These are phyloP conservation scores for Nerophis ophidion DNA, from an alignment of 2,113 vertebrate genomes.

Conservation along the genomic window DNA sequence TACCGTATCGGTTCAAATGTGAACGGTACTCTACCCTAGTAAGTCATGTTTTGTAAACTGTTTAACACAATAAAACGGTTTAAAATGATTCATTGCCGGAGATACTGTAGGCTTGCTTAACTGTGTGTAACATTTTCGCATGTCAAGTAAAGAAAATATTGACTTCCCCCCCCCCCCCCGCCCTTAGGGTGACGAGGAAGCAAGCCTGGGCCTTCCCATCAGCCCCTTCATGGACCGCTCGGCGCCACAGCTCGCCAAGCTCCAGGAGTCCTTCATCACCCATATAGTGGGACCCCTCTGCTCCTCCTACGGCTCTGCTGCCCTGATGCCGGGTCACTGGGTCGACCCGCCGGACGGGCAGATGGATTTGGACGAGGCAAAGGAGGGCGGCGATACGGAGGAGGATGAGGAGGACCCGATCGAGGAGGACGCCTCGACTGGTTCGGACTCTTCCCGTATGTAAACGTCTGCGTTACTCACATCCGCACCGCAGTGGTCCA, in stretches of 20 bases:
- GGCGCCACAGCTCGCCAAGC: conserved; percentile 87
- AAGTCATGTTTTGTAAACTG: too few relatives aligned
- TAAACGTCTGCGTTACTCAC: conserved; percentile 7
- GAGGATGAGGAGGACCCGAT: conserved; percentile 55
- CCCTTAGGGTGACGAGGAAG: conserved; percentile 96
- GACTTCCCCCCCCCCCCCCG: background rate
- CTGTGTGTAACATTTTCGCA: too few relatives aligned
- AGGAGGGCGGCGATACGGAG: conserved; percentile 48
- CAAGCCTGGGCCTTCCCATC: conserved; percentile 88
- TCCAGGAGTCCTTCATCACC: conserved; percentile 95
- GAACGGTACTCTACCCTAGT: too few relatives aligned
- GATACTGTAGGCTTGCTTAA: too few relatives aligned
- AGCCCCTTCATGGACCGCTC: conserved; percentile 97
- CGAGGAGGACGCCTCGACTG: conserved; percentile 75
- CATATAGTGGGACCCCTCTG: conserved; percentile 94
- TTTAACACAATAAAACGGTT: too few relatives aligned
- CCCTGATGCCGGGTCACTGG: conserved; percentile 89
- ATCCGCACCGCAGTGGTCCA: background rate
- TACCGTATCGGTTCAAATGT: too few relatives aligned
- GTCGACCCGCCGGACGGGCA: conserved; percentile 75
- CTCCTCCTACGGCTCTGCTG: conserved; percentile 85
- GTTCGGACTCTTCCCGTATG: conserved; percentile 68
- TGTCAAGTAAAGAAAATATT: too few relatives aligned
- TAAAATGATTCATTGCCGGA: too few relatives aligned
- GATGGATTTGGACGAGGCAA: conserved; percentile 33